Evolutionary conservation across 2,888 invertebrate species (phyloP).

Genomic region (Aphidoletes aphidimyza): DNA sequence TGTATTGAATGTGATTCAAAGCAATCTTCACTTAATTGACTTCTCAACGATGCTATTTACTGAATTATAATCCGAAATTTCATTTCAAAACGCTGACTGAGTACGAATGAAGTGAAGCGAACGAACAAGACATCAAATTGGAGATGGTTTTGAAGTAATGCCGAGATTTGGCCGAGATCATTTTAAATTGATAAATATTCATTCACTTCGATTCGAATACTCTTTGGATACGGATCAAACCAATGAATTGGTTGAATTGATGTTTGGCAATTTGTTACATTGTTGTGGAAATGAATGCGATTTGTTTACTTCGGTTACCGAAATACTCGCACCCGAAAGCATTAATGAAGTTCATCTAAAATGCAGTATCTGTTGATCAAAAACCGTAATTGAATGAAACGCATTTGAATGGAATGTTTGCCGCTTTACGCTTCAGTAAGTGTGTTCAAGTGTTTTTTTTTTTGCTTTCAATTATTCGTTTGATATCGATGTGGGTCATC

Average conservation of each 20-base stretch:
- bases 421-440: neutral
- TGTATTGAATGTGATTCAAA: neutral
- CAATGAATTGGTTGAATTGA: conserved; percentile 14
- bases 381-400: conserved; percentile 19
- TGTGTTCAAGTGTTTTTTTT: neutral
- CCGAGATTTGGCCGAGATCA: neutral
- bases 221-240: neutral
- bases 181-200: neutral
- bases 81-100: neutral
- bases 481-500: too few relatives aligned
- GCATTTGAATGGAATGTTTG: conserved; percentile 24
- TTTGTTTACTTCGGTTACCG: neutral
- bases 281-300: conserved; percentile 9
- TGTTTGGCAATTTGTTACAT: conserved; percentile 4
- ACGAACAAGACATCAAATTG: neutral
- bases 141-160: neutral
- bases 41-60: conserved; percentile 19
- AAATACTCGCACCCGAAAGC: neutral
- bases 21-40: conserved; percentile 31
- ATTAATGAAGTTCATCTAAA: neutral
- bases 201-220: neutral
- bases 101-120: neutral
- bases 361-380: conserved; percentile 35
- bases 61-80: neutral
- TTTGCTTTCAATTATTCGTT: neutral